These are phyloP conservation scores for Oncorhynchus nerka DNA, from an alignment of 2,113 vertebrate genomes.

Conservation along the genomic window DNA sequence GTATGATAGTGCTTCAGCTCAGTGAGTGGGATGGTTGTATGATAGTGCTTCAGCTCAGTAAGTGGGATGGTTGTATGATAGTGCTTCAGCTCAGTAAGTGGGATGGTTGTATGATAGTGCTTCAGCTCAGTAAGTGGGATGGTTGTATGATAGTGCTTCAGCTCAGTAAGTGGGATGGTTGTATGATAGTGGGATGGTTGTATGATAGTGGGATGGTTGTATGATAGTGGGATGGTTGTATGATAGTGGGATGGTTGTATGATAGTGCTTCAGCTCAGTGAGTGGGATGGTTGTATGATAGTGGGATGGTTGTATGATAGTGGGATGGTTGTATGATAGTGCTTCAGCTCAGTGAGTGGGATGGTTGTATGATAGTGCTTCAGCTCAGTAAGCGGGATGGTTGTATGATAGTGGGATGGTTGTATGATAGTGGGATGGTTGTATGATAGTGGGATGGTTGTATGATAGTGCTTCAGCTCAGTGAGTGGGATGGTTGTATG, in stretches of 20 bases:
- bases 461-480: no score
- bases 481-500: not conserved
- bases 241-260: not conserved
- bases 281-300: not conserved
- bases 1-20: not conserved
- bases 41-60: not conserved
- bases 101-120: no score
- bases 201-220: no score
- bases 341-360: not conserved
- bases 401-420: not conserved
- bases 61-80: not conserved
- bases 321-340: not conserved
- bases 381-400: not conserved
- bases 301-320: no score
- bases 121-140: not conserved
- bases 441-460: not conserved
- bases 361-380: not conserved
- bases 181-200: no score
- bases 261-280: not conserved
- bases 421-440: not conserved
- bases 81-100: not conserved
- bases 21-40: not conserved
- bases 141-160: not conserved
- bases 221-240: no score
- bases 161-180: not conserved